Evolutionary conservation across 2,113 vertebrate species (phyloP), one percentile per base, ranked within the genome.

Genomic region (Cyanoliseus patagonus): DNA sequence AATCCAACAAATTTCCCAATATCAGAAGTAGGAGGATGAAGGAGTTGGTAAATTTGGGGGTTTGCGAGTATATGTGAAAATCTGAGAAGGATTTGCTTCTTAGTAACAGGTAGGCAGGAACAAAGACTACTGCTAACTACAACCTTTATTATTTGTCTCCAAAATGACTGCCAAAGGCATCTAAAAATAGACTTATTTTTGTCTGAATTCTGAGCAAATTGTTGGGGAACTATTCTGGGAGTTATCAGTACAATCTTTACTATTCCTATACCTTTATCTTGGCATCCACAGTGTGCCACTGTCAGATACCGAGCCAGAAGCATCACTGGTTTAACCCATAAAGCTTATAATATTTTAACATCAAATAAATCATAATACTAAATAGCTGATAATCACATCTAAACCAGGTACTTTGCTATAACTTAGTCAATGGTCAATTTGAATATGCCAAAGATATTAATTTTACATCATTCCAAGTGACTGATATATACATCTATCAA

Each of bases 81-180:
- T 64, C n/a, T 39, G 31, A 53, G 44, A 80, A 84, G n/a, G 13
- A 55, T 28, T 49, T 63, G 42, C 44, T 78, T 88, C 84, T 78
- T 81, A 49, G 70, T 59, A 73, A 86, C 51, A 89, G 55, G 77
- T 61, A 82, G 88, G 61, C 49, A 78, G 42, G 77, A 94, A 92
- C n/a, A 69, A 91, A 89, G 70, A 89, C 62, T 92, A 35, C 9
- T 61, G 76, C 31, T 92, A 88, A 91, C 41, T 77, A 55, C 57
- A 42, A 88, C 37, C n/a, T 88, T 91, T 82, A 91, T 82, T 83
- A 68, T 94, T 91, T 94, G 76, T 64, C 81, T 88, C 82, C 85
- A 89, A 49, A 78, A 88, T 28, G 24, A 72, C 85, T 88, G 61
- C 83, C 81, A 91, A 93, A 95, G 37, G 13, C 44, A 66, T n/a